Conservation (phyloP, 2,113 vertebrate genomes). For the Crotophaga sulcirostris region DNA sequence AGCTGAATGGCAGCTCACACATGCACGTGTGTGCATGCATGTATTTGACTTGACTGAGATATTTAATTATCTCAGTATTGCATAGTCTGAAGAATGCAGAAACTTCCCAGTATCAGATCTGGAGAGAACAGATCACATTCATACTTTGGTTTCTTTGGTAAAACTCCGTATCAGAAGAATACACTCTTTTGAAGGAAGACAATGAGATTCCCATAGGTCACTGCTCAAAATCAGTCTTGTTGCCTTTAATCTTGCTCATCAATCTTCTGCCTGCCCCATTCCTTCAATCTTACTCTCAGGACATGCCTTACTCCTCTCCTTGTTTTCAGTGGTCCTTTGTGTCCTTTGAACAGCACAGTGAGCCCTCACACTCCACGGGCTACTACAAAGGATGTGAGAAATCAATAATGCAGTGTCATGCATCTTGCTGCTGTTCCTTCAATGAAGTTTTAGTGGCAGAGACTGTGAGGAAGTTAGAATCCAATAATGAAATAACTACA, state of each 20-base stretch:
- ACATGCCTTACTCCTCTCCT: background rate
- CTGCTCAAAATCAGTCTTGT: background rate
- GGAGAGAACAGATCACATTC: background rate
- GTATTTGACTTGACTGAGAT: background rate
- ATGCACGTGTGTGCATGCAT: no score
- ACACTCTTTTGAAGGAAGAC: background rate
- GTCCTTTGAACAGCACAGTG: background rate
- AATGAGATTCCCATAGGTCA: background rate
- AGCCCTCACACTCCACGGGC: background rate
- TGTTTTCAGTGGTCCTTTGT: background rate
- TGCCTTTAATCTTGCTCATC: constrained; percentile 2
- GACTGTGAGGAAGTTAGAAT: background rate
- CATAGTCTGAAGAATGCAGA: background rate
- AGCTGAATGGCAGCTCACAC: background rate
- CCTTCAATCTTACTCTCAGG: background rate
- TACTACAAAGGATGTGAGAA: background rate
- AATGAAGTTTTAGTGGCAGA: background rate
- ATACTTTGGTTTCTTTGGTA: background rate
- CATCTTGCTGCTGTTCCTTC: background rate
- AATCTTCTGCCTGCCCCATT: background rate
- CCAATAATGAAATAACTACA: background rate
- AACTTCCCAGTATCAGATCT: background rate
- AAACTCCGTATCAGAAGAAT: background rate
- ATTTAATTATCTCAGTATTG: background rate
- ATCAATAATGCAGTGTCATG: background rate